These are phyloP conservation scores for Pheosia tremula DNA, from an alignment of 2,888 invertebrate species.

Conservation along the genomic window DNA sequence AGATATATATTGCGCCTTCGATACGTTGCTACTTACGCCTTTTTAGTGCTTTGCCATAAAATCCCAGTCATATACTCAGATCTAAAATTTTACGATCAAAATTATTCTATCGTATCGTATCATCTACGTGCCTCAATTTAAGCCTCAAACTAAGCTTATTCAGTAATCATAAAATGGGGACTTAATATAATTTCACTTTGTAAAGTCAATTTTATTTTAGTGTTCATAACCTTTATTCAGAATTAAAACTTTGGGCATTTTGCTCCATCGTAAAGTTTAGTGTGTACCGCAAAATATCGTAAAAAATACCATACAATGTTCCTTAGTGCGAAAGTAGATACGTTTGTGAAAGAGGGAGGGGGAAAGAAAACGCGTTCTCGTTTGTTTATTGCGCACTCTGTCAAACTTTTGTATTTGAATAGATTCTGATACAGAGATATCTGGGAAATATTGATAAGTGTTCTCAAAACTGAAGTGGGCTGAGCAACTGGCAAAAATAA, in stretches of 20 bases:
- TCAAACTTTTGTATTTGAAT: background rate
- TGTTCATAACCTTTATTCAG: constrained; percentile 35
- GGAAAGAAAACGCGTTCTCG: background rate
- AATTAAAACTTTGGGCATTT: constrained; percentile 40
- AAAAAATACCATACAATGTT: constrained; percentile 40
- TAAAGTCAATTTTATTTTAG: constrained; percentile 41
- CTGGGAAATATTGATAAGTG: too few species aligned
- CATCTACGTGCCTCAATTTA: constrained; percentile 18
- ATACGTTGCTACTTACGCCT: background rate
- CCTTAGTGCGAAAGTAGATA: constrained; percentile 5
- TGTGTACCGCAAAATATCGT: constrained; percentile 33
- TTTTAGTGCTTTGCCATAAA: background rate
- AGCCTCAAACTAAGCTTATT: constrained; percentile 26
- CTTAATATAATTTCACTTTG: constrained; percentile 38
- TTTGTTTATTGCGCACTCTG: constrained; percentile 2
- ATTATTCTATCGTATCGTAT: constrained; percentile 3
- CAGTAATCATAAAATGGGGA: constrained; percentile 36
- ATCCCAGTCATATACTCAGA: background rate
- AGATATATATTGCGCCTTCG: too few species aligned
- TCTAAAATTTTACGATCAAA: background rate
- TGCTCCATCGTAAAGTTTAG: constrained; percentile 29
- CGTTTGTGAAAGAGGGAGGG: constrained; percentile 10
- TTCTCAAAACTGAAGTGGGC: too few species aligned
- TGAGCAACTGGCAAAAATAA: too few species aligned
- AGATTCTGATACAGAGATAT: background rate